phyloP scores from a whole-genome alignment of 2,797 vertebrate species.

The Falco peregrinus region DNA sequence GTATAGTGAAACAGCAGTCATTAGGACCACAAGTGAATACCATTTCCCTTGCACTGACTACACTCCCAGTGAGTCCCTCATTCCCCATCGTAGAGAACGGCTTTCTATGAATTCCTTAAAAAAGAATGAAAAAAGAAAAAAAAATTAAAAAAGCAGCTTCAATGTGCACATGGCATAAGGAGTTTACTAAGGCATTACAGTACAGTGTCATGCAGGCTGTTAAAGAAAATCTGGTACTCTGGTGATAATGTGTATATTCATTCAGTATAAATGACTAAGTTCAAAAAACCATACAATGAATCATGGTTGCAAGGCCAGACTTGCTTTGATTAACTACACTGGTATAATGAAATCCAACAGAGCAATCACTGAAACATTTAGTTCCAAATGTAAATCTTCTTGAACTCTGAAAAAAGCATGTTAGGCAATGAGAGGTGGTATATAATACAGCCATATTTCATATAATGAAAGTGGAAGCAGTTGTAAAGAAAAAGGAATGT shows the following conservation, averaged over 20 bases:
- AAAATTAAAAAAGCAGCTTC: conserved; percentile 33
- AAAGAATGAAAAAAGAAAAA: background rate
- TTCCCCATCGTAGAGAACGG: background rate
- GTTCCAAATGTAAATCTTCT: conserved; percentile 83
- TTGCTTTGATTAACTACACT: conserved; percentile 84
- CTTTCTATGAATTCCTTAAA: conserved; percentile 26
- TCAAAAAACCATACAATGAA: conserved; percentile 77
- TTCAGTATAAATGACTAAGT: conserved; percentile 78
- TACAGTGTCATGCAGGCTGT: conserved; percentile 58
- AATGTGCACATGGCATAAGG: background rate
- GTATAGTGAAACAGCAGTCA: background rate
- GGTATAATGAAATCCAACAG: conserved; percentile 83
- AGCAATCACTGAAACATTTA: conserved; percentile 86
- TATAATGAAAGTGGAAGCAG: conserved; percentile 72
- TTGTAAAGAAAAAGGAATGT: conserved; percentile 73
- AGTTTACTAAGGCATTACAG: conserved; percentile 71
- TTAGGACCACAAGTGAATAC: background rate
- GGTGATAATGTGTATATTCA: conserved; percentile 79
- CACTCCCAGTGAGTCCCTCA: background rate
- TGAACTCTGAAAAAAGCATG: conserved; percentile 75
- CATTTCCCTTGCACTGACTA: background rate
- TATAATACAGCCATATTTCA: conserved; percentile 80
- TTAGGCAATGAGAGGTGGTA: conserved; percentile 73
- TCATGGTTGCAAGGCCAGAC: conserved; percentile 76
- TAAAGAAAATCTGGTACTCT: conserved; percentile 68